These are phyloP conservation scores for Poeciliopsis turneri DNA, from an alignment of 2,797 vertebrate genomes.

Conservation along the genomic window DNA sequence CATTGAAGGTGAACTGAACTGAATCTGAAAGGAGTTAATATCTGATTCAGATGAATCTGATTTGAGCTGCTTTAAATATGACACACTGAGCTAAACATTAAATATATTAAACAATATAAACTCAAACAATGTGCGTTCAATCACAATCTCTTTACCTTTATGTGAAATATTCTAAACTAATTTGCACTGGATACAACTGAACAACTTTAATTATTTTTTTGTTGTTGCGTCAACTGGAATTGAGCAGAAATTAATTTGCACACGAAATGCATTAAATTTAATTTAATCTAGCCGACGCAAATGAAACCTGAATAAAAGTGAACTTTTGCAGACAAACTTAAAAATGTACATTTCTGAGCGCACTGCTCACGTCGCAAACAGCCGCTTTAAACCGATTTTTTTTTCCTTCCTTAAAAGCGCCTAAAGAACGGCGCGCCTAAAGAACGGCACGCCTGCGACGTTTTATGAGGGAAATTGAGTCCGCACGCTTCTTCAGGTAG, in stretches of 20 bases:
- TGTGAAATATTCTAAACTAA: not conserved
- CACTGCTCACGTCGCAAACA: not conserved
- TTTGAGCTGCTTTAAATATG: not conserved
- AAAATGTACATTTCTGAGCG: not conserved
- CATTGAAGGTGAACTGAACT: too few relatives aligned
- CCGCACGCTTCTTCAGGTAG: not conserved
- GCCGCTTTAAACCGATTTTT: not conserved
- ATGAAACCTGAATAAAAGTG: not conserved
- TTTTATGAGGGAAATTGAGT: slow-evolving; percentile 3
- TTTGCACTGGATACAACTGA: not conserved
- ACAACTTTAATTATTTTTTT: not conserved
- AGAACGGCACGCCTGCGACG: not conserved
- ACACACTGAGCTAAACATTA: not conserved
- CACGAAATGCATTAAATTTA: not conserved
- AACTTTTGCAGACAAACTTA: not conserved
- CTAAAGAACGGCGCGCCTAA: not conserved
- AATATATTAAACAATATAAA: not conserved
- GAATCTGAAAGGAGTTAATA: not conserved
- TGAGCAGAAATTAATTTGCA: not conserved
- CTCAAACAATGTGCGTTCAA: not conserved
- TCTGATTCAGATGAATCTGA: not conserved
- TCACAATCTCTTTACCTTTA: not conserved
- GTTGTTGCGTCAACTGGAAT: not conserved
- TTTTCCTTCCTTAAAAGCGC: not conserved
- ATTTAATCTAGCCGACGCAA: not conserved